Evolutionary conservation across 2,113 vertebrate genomes (phyloP), one percentile per base, ranked within the genome.

Genomic region (Lontra canadensis): DNA sequence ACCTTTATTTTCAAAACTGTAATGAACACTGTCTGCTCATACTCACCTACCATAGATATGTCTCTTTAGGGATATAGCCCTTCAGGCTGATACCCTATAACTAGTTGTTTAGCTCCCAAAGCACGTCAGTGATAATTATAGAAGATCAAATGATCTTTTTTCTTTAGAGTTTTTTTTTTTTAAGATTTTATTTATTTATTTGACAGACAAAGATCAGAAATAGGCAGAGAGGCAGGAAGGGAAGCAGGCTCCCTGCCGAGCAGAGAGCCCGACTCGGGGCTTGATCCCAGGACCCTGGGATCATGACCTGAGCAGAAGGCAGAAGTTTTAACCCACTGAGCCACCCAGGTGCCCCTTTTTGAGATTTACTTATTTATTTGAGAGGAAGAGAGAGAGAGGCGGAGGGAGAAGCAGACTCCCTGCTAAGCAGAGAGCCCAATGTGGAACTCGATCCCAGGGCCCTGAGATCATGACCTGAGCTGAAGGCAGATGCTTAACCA

Each of bases 1-100:
- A 83, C 31, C 67, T 95, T 94, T 94, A 82, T 94, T 94, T 94
- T 71, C 11, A 86, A 76, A 83, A 91, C 12, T 79, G 4, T 79
- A 74, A 95, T 80, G 44, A 95, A 44, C 21, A 79, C 47, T n/a
- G 42, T 49, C 55, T 86, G 36, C 29, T 94, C 49, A 61, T 69
- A 90, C 87, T 80, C 67, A 57, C 44, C 12, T 44, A 69, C 11
- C 9, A 34, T 2, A 74, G 23, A 34, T 81, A 34, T 81, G 49
- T 61, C 11, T 29, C 47, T 88, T 94, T 52, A 55, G 52, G 52
- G 52, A 55, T 55, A 55, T 55, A 55, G 52, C 52, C 52, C 52
- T 73, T 26, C 57, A 71, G 59, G 67, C 13, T 78, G 17, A n/a
- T 2, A 18, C 34, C 57, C n/a, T 13, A 4, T 55, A 74, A 49